phyloP scores from a whole-genome alignment of 2,113 vertebrate genomes.

The Cynopterus brachyotis region DNA sequence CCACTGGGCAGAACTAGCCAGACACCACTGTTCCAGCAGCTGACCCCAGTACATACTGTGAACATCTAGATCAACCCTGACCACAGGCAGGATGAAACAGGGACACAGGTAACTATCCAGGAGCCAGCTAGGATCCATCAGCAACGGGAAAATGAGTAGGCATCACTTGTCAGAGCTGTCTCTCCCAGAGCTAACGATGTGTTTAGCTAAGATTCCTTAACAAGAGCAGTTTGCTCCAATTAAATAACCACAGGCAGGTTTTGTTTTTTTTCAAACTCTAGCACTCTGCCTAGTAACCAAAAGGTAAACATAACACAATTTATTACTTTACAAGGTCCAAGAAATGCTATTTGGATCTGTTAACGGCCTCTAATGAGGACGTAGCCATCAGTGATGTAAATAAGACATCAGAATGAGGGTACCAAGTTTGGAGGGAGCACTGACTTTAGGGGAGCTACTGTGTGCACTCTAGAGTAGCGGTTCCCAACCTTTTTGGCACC shows the following conservation, averaged over 20 bases:
- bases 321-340: background rate
- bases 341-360: conserved; percentile 28
- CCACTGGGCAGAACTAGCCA: background rate
- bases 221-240: conserved; percentile 41
- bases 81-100: background rate
- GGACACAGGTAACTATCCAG: background rate
- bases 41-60: background rate
- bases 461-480: too few species aligned
- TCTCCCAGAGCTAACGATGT: background rate
- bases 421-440: rapidly evolving
- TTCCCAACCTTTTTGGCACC: too few species aligned
- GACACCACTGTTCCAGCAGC: too few species aligned
- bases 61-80: background rate
- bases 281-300: conserved; percentile 37
- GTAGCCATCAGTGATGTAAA: background rate
- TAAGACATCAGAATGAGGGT: background rate
- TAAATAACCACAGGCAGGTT: conserved; percentile 44
- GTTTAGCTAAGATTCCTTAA: background rate
- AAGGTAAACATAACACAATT: conserved; percentile 44
- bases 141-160: background rate
- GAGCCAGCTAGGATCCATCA: background rate
- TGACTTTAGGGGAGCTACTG: background rate
- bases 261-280: background rate
- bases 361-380: conserved; percentile 21
- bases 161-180: background rate